Percentiles rank a stretch among this genome's conserved stretches.
Evolutionary conservation across 1,140 invertebrate genomes (phyloP).

Genomic region (Dysdera silvatica): DNA sequence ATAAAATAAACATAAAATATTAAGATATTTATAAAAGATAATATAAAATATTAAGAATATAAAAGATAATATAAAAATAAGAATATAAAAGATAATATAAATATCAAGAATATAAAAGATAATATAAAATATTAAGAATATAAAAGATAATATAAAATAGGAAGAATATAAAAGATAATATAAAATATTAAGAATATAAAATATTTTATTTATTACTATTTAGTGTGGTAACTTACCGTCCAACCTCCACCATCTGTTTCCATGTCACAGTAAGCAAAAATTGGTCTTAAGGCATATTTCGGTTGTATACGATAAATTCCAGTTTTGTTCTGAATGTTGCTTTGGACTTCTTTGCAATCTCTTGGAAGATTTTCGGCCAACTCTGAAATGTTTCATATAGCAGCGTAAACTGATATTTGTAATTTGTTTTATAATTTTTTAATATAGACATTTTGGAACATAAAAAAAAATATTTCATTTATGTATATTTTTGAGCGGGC

Average conservation of each 20-base stretch:
- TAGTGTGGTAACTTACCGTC: slow-evolving; percentile 58
- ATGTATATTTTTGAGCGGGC: too few relatives aligned
- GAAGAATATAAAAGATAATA: background rate
- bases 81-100: background rate
- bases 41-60: too few relatives aligned
- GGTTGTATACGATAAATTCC: slow-evolving; percentile 65
- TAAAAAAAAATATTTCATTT: too few relatives aligned
- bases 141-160: too few relatives aligned
- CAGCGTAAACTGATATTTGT: too few relatives aligned
- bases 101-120: background rate
- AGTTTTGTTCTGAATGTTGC: slow-evolving; percentile 31
- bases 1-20: background rate
- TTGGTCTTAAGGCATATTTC: slow-evolving; percentile 52
- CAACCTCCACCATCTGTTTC: slow-evolving; percentile 55
- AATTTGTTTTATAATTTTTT: too few relatives aligned
- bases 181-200: background rate
- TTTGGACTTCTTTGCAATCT: slow-evolving; percentile 38
- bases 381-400: too few relatives aligned
- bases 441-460: too few relatives aligned
- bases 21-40: background rate
- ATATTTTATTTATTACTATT: too few relatives aligned
- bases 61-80: background rate
- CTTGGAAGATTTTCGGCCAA: slow-evolving; percentile 27
- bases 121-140: too few relatives aligned
- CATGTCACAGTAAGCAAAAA: slow-evolving; percentile 66